Evolutionary conservation across 2,888 invertebrate genomes (phyloP).

Genomic region (Agrilus cyanescens): DNA sequence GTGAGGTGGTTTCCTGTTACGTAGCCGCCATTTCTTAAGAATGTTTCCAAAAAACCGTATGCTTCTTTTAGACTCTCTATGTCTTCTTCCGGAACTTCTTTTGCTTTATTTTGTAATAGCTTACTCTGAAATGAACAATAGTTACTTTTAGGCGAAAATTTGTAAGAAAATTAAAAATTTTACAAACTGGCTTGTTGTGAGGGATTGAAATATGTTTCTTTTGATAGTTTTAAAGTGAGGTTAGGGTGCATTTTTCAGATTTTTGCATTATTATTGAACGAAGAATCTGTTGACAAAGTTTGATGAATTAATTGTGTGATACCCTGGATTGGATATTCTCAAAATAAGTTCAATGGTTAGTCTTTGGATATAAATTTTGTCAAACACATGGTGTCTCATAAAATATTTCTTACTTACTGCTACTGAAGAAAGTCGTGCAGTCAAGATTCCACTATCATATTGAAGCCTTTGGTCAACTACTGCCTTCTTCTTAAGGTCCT

Average conservation of each 20-base stretch:
- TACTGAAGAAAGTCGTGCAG: constrained; percentile 35
- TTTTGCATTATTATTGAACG: too few relatives aligned
- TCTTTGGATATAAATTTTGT: too few relatives aligned
- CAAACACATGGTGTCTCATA: constrained; percentile 17
- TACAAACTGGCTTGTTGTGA: too few relatives aligned
- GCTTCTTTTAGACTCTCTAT: constrained; percentile 25
- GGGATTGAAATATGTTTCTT: too few relatives aligned
- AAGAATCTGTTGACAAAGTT: too few relatives aligned
- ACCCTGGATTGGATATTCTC: too few relatives aligned
- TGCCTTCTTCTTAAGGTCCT: constrained; percentile 40
- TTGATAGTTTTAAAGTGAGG: too few relatives aligned
- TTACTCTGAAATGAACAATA: constrained; percentile 39
- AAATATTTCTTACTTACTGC: constrained; percentile 29
- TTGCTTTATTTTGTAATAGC: constrained; percentile 16
- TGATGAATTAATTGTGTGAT: too few relatives aligned
- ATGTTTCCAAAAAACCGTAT: constrained; percentile 37
- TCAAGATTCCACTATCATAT: constrained; percentile 41
- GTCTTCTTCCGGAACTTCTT: constrained; percentile 10
- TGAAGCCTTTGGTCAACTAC: constrained; percentile 43
- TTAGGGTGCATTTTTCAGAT: too few relatives aligned
- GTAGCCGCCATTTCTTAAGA: constrained; percentile 37
- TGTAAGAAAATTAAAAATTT: too few relatives aligned
- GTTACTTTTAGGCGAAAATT: too few relatives aligned
- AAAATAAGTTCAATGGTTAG: too few relatives aligned
- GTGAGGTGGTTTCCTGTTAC: constrained; percentile 41